phyloP scores from a whole-genome alignment of 1,140 invertebrate species.

The Holotrichia oblita region DNA sequence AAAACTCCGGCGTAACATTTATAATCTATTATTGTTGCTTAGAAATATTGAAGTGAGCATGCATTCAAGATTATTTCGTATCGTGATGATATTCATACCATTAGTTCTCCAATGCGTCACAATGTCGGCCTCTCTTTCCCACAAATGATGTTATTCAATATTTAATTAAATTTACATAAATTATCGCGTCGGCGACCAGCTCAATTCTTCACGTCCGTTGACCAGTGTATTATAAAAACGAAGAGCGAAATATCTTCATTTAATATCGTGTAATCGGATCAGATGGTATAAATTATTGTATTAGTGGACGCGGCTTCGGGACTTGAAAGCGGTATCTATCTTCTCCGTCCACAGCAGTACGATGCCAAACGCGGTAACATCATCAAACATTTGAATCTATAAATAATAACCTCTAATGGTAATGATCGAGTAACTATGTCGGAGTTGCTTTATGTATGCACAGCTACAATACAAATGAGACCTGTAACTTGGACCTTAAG shows the following conservation, averaged over 20 bases:
- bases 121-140: too few species aligned
- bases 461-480: not conserved
- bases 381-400: not conserved
- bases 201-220: not conserved
- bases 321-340: not conserved
- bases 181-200: not conserved
- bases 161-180: constrained; percentile 9
- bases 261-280: constrained; percentile 6
- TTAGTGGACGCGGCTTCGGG: not conserved
- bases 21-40: too few species aligned
- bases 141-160: not conserved
- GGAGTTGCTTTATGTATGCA: not conserved
- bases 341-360: not conserved
- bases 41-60: too few species aligned
- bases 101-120: too few species aligned
- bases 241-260: constrained; percentile 8
- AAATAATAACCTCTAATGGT: not conserved
- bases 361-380: not conserved
- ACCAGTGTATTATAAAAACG: not conserved
- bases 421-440: not conserved
- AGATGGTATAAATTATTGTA: not conserved
- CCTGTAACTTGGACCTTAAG: too few species aligned
- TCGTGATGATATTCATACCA: too few species aligned
- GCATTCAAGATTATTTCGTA: too few species aligned
- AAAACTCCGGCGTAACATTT: too few species aligned